Percentiles rank a stretch among this genome's conserved stretches.
phyloP scores from a whole-genome alignment of 2,888 invertebrate species.

The Chloroclystis v-ata region DNA sequence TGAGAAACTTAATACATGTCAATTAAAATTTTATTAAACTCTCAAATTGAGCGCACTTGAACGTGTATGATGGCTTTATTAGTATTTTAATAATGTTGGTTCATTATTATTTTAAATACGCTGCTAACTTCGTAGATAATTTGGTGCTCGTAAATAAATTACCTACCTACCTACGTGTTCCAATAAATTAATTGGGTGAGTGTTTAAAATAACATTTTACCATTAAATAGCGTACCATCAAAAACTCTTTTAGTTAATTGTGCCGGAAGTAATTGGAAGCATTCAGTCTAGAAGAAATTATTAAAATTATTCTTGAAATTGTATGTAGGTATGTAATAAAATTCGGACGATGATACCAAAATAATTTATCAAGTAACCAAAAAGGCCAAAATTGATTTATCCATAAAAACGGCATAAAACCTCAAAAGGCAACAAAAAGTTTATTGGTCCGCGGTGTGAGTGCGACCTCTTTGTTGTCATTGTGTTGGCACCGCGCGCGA shows the following conservation, averaged over 20 bases:
- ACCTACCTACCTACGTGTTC: too few relatives aligned
- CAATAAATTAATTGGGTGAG: too few relatives aligned
- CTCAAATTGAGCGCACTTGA: constrained; percentile 53
- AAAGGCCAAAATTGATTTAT: constrained; percentile 29
- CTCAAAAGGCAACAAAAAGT: constrained; percentile 54
- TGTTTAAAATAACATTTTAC: too few relatives aligned
- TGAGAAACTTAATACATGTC: constrained; percentile 72
- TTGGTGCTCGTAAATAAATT: neutral
- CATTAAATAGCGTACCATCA: too few relatives aligned
- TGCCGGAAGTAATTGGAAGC: too few relatives aligned
- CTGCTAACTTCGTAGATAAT: neutral
- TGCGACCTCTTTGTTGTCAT: constrained; percentile 47
- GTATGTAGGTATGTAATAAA: too few relatives aligned
- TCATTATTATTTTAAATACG: constrained; percentile 24
- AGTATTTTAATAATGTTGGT: constrained; percentile 58
- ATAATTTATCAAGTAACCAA: constrained; percentile 7
- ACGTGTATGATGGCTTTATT: constrained; percentile 59
- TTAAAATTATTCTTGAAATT: too few relatives aligned
- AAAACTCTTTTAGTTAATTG: too few relatives aligned
- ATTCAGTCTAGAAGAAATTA: too few relatives aligned
- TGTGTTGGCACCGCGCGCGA: constrained; percentile 62
- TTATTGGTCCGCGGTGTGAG: constrained; percentile 55
- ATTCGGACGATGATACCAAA: too few relatives aligned
- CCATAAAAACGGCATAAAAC: constrained; percentile 45
- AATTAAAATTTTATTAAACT: constrained; percentile 74